These are phyloP conservation scores for Melanostoma scalare DNA, from an alignment of 2,888 invertebrate species.

Conservation along the genomic window DNA sequence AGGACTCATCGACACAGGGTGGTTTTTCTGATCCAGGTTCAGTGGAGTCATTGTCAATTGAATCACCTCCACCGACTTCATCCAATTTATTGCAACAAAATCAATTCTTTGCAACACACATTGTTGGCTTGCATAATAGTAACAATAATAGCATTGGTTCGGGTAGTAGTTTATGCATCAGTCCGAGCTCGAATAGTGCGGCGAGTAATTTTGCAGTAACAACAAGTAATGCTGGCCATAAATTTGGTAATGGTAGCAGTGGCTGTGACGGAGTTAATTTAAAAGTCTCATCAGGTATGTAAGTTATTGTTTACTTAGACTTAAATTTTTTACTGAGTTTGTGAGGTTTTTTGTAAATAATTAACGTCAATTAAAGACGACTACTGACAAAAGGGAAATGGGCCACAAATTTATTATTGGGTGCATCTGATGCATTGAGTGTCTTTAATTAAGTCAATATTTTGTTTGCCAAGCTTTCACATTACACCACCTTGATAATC, in stretches of 20 bases:
- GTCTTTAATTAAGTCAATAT: too few species aligned
- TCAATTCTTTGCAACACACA: slow-evolving; percentile 57
- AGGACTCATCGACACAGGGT: slow-evolving; percentile 86
- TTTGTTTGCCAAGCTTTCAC: too few species aligned
- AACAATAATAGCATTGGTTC: slow-evolving; percentile 25
- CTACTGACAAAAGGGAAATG: too few species aligned
- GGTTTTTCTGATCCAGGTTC: slow-evolving; percentile 87
- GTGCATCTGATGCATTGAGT: too few species aligned
- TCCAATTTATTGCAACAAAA: slow-evolving; percentile 63
- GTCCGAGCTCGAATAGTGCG: slow-evolving; percentile 64
- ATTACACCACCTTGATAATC: too few species aligned
- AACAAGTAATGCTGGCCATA: slow-evolving; percentile 37
- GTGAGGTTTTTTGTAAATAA: too few species aligned
- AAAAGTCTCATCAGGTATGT: slow-evolving; percentile 69
- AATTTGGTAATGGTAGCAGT: slow-evolving; percentile 38
- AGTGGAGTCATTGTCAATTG: slow-evolving; percentile 84
- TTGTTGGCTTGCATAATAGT: slow-evolving; percentile 43
- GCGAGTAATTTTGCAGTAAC: slow-evolving; percentile 43
- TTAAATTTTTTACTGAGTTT: neutral
- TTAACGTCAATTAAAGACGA: too few species aligned
- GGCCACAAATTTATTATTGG: too few species aligned
- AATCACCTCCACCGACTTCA: slow-evolving; percentile 81
- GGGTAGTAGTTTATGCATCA: slow-evolving; percentile 54
- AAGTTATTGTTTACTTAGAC: slow-evolving; percentile 24
- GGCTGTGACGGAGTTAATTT: slow-evolving; percentile 58